Evolutionary conservation across 2,113 vertebrate genomes (phyloP).

Genomic region (Plestiodon gilberti): DNA sequence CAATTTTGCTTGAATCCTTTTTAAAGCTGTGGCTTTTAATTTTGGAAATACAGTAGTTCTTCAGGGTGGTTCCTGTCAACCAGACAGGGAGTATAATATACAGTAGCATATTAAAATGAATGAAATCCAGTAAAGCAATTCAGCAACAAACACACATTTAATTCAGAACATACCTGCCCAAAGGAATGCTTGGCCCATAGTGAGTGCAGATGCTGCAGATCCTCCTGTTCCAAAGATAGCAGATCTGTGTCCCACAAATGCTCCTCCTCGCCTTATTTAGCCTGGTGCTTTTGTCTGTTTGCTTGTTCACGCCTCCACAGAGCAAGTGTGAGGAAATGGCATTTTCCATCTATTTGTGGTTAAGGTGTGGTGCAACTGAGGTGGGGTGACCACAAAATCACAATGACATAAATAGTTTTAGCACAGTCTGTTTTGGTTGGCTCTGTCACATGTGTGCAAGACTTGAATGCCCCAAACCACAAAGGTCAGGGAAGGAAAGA

Average conservation of each 20-base stretch:
- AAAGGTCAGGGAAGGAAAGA: neutral
- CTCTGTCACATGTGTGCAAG: neutral
- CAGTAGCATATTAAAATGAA: neutral
- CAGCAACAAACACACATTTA: neutral
- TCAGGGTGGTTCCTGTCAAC: neutral
- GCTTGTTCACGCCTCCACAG: neutral
- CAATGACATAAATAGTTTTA: neutral
- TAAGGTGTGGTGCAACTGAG: neutral
- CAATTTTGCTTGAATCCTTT: neutral
- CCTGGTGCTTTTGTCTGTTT: neutral
- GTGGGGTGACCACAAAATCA: neutral
- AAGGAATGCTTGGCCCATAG: neutral
- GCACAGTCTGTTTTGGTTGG: neutral
- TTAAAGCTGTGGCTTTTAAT: neutral
- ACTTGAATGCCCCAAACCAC: neutral
- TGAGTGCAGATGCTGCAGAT: neutral
- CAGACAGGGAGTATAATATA: neutral
- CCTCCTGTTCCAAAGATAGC: neutral
- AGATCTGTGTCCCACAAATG: neutral
- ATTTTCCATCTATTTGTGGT: neutral
- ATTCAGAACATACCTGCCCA: constrained; percentile 9
- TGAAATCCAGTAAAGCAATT: neutral
- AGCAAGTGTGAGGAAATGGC: neutral
- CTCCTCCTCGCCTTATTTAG: neutral
- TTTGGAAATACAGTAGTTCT: neutral